Evolutionary conservation across 92 coral and sea anemone species (phyloP).

Genomic region (Palythoa grandiflora): DNA sequence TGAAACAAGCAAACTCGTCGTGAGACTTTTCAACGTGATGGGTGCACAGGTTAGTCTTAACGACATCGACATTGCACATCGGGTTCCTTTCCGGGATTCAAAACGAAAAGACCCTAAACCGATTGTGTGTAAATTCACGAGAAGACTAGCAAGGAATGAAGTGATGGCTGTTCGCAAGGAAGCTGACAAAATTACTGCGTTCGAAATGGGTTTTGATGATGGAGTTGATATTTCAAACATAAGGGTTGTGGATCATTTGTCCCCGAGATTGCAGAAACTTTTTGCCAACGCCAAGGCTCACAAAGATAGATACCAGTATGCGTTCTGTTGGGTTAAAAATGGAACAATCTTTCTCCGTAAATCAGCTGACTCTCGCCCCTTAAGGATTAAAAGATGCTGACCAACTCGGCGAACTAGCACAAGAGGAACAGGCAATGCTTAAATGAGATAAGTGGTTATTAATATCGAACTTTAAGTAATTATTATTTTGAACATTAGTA

Average conservation of each 20-base stretch:
- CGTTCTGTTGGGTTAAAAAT: too few species aligned
- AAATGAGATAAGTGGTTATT: background rate
- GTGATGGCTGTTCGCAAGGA: too few species aligned
- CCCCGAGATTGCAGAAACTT: too few species aligned
- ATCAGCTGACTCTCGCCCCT: background rate
- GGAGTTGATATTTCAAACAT: too few species aligned
- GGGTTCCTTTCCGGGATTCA: conserved; percentile 2
- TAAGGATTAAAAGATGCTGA: background rate
- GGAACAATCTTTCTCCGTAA: too few species aligned
- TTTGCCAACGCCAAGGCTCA: too few species aligned
- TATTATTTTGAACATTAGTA: background rate
- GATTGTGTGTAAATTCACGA: background rate
- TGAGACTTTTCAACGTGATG: background rate
- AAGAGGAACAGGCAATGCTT: background rate
- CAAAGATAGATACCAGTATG: too few species aligned
- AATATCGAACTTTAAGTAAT: background rate
- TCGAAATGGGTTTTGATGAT: too few species aligned
- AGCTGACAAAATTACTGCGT: too few species aligned
- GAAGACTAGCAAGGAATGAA: background rate
- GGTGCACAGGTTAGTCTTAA: background rate
- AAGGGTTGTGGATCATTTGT: too few species aligned
- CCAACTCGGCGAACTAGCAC: background rate
- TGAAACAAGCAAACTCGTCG: conserved; percentile 2
- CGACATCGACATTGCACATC: conserved; percentile 2
- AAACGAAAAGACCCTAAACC: conserved; percentile 1